These are phyloP conservation scores for Orycteropus afer DNA, from an alignment of 2,113 vertebrate species.

Conservation along the genomic window DNA sequence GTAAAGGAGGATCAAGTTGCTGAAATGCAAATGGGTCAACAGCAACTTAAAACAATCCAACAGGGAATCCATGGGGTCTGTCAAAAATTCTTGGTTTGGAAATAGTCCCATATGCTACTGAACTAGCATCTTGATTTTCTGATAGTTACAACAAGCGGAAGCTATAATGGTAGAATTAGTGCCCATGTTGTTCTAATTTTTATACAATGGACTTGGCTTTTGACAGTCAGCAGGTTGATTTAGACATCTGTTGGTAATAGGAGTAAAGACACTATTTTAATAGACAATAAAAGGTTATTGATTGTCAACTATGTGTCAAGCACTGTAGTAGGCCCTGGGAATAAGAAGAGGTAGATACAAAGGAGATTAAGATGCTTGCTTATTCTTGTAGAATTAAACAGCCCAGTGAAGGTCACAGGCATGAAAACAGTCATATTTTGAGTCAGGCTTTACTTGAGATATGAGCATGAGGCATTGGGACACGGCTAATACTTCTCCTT, in stretches of 20 bases:
- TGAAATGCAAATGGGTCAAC: conserved; percentile 75
- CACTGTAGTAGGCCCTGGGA: conserved; percentile 2
- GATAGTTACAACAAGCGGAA: conserved; percentile 65
- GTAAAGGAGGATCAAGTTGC: conserved; percentile 69
- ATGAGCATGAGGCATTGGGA: too few relatives aligned
- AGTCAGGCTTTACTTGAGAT: background rate
- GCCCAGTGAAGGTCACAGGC: background rate
- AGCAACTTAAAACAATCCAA: conserved; percentile 65
- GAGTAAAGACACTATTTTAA: conserved; percentile 11
- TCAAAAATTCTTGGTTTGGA: conserved; percentile 68
- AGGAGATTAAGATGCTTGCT: background rate
- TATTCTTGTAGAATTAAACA: conserved; percentile 11
- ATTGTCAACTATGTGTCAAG: conserved; percentile 13
- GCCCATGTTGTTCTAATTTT: conserved; percentile 44
- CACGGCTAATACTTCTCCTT: background rate
- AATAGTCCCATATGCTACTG: conserved; percentile 67
- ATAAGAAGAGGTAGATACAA: background rate
- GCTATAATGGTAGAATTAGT: background rate
- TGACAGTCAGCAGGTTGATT: conserved; percentile 44
- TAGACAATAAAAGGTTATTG: conserved; percentile 30
- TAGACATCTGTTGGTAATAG: conserved; percentile 50
- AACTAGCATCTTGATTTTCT: conserved; percentile 71
- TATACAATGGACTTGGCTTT: background rate
- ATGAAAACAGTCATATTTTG: background rate
- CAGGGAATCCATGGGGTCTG: conserved; percentile 43